Evolutionary conservation across 2,113 vertebrate genomes (phyloP).

Genomic region (Phalacrocorax carbo): DNA sequence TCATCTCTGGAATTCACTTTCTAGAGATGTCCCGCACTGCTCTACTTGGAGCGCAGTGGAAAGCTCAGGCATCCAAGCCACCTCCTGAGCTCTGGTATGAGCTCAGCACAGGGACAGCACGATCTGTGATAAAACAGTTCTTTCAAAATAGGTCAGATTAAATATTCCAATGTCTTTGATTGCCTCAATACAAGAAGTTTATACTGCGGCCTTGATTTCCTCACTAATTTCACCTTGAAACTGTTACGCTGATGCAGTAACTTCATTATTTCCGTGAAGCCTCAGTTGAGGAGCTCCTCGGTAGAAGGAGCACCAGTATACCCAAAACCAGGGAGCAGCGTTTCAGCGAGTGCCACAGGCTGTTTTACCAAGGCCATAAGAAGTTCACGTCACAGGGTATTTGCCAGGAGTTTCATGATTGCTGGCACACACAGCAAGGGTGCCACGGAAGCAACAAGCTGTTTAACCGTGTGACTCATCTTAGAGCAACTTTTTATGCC

Average conservation of each 20-base stretch:
- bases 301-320: not conserved
- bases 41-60: not conserved
- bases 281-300: not conserved
- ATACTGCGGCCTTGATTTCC: not conserved
- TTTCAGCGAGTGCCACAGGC: not conserved
- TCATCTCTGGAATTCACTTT: not conserved
- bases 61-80: not conserved
- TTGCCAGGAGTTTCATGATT: not conserved
- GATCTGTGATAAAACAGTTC: not conserved
- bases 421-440: constrained; percentile 19
- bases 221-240: not conserved
- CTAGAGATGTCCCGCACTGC: not conserved
- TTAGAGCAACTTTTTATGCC: constrained; percentile 40
- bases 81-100: not conserved
- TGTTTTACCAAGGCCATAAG: not conserved
- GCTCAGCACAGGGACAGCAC: not conserved
- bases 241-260: not conserved
- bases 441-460: constrained; percentile 60
- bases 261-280: not conserved
- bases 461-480: constrained; percentile 65
- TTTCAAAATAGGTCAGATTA: not conserved
- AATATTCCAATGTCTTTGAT: not conserved
- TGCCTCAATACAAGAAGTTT: not conserved
- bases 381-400: constrained; percentile 40
- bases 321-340: not conserved